Evolutionary conservation across 2,797 vertebrate species (phyloP).

Genomic region (Coracias cyanogaster): DNA sequence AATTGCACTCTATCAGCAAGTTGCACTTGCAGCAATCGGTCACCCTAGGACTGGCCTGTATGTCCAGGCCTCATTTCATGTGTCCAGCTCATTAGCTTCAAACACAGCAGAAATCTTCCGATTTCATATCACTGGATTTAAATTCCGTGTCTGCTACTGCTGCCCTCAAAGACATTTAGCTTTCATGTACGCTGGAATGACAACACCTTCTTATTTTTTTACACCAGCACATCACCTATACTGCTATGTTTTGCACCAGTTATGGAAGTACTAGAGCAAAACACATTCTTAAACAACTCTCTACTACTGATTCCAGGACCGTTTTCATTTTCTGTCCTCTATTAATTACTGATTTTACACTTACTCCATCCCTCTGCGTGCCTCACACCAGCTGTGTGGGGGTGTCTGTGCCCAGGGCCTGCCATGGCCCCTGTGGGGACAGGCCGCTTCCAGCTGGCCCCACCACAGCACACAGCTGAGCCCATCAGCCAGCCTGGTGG

Average conservation of each 20-base stretch:
- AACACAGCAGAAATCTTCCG: accelerated
- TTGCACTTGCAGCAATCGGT: neutral
- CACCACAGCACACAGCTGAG: neutral
- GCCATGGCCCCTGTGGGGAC: accelerated
- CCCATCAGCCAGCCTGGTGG: neutral
- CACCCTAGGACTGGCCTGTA: accelerated
- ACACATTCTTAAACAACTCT: neutral
- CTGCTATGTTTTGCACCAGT: accelerated
- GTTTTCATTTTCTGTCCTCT: too few relatives aligned
- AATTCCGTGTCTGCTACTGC: accelerated
- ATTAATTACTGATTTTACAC: too few relatives aligned
- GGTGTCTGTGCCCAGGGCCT: neutral
- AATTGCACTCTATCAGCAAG: neutral
- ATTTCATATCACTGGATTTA: accelerated
- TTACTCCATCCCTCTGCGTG: accelerated
- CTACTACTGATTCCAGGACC: neutral
- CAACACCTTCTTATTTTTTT: neutral
- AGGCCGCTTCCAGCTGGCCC: neutral
- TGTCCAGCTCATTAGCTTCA: accelerated
- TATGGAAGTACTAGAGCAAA: neutral
- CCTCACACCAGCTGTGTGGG: neutral
- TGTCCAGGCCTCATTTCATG: accelerated
- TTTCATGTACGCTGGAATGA: accelerated
- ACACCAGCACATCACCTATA: accelerated
- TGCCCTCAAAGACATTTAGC: neutral